Evolutionary conservation across 2,797 vertebrate genomes (phyloP).

Genomic region (Anolis apletophallus): DNA sequence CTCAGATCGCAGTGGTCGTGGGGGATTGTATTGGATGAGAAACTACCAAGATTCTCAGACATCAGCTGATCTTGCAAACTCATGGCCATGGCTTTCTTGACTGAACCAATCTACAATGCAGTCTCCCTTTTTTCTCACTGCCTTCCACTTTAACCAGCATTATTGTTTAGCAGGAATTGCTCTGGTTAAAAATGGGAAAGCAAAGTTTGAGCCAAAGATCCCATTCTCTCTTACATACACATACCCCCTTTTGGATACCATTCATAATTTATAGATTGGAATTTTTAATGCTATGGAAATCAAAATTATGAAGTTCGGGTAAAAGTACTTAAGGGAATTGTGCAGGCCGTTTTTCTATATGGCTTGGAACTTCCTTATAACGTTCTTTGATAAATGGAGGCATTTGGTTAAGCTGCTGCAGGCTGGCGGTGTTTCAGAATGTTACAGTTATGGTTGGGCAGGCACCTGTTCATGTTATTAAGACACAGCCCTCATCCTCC

Average conservation of each 20-base stretch:
- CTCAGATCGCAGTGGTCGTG: no score
- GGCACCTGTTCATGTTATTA: conserved; percentile 41
- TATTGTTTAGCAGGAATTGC: neutral
- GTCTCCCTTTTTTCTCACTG: no score
- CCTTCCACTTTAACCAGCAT: no score
- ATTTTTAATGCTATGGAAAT: conserved; percentile 35
- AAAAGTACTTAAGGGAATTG: neutral
- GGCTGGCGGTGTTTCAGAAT: conserved; percentile 7
- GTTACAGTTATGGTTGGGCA: conserved; percentile 6
- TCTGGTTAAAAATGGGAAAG: neutral
- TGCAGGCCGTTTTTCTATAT: conserved; percentile 28
- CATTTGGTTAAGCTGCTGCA: conserved; percentile 22
- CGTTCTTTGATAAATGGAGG: conserved; percentile 25
- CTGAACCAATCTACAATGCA: no score
- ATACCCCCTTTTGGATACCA: neutral
- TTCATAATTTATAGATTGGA: conserved; percentile 25
- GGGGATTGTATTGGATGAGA: no score
- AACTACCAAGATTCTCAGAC: no score
- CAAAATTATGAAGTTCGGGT: neutral
- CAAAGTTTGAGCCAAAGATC: neutral
- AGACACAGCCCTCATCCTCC: conserved; percentile 19
- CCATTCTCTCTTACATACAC: neutral
- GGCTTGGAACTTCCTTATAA: conserved; percentile 43
- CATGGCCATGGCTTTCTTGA: no score
- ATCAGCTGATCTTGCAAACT: no score